Conservation (phyloP, 2,797 vertebrate genomes). For the Sebastes variabilis region DNA sequence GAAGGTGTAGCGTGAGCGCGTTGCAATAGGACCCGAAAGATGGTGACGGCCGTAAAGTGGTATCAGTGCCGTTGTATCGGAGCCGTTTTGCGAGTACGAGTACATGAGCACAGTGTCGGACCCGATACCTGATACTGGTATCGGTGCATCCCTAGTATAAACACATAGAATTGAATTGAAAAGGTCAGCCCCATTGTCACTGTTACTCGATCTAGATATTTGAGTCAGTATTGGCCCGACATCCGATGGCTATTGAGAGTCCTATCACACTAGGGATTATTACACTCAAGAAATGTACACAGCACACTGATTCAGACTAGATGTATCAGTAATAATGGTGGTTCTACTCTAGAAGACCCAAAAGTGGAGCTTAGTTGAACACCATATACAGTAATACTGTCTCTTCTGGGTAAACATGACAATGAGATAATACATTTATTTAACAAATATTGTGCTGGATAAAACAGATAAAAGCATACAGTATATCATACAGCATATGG, state of each 20-base stretch:
- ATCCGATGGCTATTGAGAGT: background rate
- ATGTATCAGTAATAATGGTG: background rate
- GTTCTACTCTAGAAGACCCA: background rate
- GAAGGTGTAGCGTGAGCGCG: fast-evolving
- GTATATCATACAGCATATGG: slow-evolving; percentile 2
- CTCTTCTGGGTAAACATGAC: background rate
- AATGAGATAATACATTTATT: background rate
- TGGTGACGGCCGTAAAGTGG: too few species aligned
- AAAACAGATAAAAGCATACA: background rate
- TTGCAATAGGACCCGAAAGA: too few species aligned
- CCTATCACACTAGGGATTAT: background rate
- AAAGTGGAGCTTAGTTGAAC: background rate
- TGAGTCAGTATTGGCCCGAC: too few species aligned
- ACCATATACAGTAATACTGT: background rate
- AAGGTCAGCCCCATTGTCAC: background rate
- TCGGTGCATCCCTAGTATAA: background rate
- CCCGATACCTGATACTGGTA: too few species aligned
- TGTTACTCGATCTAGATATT: too few species aligned
- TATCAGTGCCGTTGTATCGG: too few species aligned
- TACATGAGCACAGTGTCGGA: too few species aligned
- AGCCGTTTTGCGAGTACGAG: too few species aligned
- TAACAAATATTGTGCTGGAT: background rate
- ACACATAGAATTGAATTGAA: background rate
- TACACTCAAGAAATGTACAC: background rate
- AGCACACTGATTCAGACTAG: background rate